Percentiles rank a stretch among this genome's conserved stretches.
Evolutionary conservation across 2,113 vertebrate species (phyloP).

Genomic region (Varanus salvator): DNA sequence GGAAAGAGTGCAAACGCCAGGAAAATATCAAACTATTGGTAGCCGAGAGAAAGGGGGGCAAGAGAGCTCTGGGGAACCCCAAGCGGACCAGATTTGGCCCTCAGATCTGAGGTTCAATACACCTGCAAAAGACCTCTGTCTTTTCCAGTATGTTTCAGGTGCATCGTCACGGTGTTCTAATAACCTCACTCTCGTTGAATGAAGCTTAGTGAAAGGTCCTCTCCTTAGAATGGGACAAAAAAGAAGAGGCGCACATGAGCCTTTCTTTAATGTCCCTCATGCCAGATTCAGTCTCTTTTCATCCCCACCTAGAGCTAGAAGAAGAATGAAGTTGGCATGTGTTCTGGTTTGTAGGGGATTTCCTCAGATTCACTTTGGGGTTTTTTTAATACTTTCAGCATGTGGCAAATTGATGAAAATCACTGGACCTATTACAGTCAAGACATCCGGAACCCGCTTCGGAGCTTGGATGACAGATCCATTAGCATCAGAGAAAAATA

Average conservation of each 20-base stretch:
- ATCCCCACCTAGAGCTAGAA: neutral
- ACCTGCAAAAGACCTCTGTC: too few species aligned
- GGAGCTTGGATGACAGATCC: constrained; percentile 99
- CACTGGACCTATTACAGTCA: constrained; percentile 93
- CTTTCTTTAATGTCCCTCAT: neutral
- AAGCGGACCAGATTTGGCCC: too few species aligned
- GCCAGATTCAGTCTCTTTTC: neutral
- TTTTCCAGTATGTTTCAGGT: too few species aligned
- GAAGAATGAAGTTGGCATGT: constrained; percentile 1
- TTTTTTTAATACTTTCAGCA: constrained; percentile 81
- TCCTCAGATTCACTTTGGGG: constrained; percentile 43
- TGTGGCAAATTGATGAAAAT: constrained; percentile 99
- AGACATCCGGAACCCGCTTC: constrained; percentile 97
- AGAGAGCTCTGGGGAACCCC: too few species aligned
- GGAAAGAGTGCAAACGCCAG: too few species aligned
- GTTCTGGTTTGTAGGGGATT: constrained; percentile 19
- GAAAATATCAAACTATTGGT: too few species aligned
- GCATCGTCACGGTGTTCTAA: neutral
- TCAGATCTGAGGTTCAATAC: too few species aligned
- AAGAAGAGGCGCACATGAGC: neutral
- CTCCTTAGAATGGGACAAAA: neutral
- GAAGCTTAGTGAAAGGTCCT: neutral
- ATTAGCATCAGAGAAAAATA: constrained; percentile 89
- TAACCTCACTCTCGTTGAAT: neutral
- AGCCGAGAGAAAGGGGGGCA: too few species aligned